phyloP scores from a whole-genome alignment of 2,888 invertebrate species.

The Drosophila suboccidentalis region DNA sequence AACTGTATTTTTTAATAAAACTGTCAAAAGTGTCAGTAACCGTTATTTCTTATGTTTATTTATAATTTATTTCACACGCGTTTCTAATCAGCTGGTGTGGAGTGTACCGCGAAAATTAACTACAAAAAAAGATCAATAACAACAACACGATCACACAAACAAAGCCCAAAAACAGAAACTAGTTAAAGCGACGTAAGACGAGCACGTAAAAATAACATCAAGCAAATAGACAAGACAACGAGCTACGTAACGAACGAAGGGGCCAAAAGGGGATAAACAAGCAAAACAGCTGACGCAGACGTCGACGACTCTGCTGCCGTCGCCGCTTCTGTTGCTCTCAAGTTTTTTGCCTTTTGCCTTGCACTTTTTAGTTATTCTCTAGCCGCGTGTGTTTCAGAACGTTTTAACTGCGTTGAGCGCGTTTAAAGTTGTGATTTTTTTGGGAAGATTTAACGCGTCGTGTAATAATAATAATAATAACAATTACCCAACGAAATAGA shows the following conservation, averaged over 20 bases:
- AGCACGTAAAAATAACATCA: slow-evolving; percentile 46
- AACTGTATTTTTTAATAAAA: neutral
- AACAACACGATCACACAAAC: slow-evolving; percentile 41
- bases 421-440: slow-evolving; percentile 27
- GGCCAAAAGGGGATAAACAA: slow-evolving; percentile 18
- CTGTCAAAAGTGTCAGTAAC: neutral
- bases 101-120: slow-evolving; percentile 15
- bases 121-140: slow-evolving; percentile 45
- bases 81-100: slow-evolving; percentile 12
- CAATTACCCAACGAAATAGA: slow-evolving; percentile 63
- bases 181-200: slow-evolving; percentile 62
- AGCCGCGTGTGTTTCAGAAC: slow-evolving; percentile 67
- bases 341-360: slow-evolving; percentile 56
- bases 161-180: slow-evolving; percentile 54
- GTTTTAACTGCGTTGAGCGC: slow-evolving; percentile 45
- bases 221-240: slow-evolving; percentile 31
- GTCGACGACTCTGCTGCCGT: slow-evolving; percentile 33
- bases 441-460: slow-evolving; percentile 63
- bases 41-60: neutral
- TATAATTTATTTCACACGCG: neutral
- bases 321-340: slow-evolving; percentile 44
- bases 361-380: slow-evolving; percentile 76
- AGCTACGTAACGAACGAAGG: slow-evolving; percentile 35
- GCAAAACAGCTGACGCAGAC: slow-evolving; percentile 69
- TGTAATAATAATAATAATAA: slow-evolving; percentile 5